These are phyloP conservation scores for Cataglyphis livida DNA, from an alignment of 2,888 invertebrate species.

Conservation along the genomic window DNA sequence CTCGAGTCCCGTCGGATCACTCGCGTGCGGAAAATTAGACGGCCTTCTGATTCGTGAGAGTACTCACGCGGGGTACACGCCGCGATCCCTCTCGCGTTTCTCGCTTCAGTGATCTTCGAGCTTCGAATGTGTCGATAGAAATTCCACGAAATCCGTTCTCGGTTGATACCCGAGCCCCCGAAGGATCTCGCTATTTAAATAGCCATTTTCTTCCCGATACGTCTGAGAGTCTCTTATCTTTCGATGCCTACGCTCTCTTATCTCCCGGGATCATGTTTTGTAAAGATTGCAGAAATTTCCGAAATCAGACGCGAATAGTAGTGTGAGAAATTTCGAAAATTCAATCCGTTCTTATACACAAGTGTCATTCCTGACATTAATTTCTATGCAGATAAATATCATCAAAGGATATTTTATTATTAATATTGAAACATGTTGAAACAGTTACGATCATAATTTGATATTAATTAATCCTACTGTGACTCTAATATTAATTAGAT, in stretches of 20 bases:
- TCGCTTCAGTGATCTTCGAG: conserved; percentile 63
- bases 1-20: conserved; percentile 71
- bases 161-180: neutral
- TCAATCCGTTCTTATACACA: neutral
- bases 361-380: neutral
- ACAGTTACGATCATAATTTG: neutral
- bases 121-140: conserved; percentile 55
- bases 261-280: neutral
- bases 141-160: conserved; percentile 64
- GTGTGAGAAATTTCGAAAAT: neutral
- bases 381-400: neutral
- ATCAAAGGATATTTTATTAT: neutral
- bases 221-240: neutral
- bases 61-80: conserved; percentile 37
- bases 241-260: neutral
- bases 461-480: neutral
- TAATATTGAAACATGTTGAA: too few relatives aligned
- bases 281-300: neutral
- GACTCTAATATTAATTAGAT: neutral
- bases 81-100: conserved; percentile 39
- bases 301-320: neutral
- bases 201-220: conserved; percentile 4
- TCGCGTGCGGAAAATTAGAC: conserved; percentile 78
- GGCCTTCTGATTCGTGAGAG: conserved; percentile 68
- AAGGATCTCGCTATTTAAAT: conserved; percentile 23